phyloP scores from a whole-genome alignment of 2,797 vertebrate genomes.

The Microcaecilia unicolor region DNA sequence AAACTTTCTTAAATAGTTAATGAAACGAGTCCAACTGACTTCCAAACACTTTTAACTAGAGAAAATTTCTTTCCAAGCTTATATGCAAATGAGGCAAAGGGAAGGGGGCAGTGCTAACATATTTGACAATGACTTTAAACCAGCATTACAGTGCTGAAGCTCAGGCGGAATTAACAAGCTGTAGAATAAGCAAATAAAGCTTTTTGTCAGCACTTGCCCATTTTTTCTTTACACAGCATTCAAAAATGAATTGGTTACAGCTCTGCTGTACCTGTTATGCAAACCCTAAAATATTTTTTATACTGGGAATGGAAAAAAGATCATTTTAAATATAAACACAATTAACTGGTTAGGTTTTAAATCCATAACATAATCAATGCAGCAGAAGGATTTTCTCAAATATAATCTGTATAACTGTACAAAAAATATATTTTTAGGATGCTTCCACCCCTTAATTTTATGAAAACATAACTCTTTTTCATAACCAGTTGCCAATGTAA shows the following conservation, averaged over 20 bases:
- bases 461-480: no score
- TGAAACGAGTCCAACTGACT: constrained; percentile 32
- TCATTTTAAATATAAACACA: no score
- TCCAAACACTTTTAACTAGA: constrained; percentile 50
- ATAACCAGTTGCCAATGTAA: no score
- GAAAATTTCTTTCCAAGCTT: constrained; percentile 75
- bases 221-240: constrained; percentile 20
- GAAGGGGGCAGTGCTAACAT: constrained; percentile 42
- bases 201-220: constrained; percentile 21
- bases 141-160: constrained; percentile 33
- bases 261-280: neutral
- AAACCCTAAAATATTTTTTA: neutral
- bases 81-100: constrained; percentile 73
- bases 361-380: no score
- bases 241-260: constrained; percentile 10
- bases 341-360: no score
- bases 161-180: constrained; percentile 32
- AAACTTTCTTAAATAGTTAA: constrained; percentile 24
- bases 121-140: constrained; percentile 69
- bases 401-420: no score
- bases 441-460: no score
- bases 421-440: no score
- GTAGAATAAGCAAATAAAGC: neutral
- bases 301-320: no score
- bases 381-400: no score